Evolutionary conservation across 2,888 invertebrate species (phyloP).

Genomic region (Noctua pronuba): DNA sequence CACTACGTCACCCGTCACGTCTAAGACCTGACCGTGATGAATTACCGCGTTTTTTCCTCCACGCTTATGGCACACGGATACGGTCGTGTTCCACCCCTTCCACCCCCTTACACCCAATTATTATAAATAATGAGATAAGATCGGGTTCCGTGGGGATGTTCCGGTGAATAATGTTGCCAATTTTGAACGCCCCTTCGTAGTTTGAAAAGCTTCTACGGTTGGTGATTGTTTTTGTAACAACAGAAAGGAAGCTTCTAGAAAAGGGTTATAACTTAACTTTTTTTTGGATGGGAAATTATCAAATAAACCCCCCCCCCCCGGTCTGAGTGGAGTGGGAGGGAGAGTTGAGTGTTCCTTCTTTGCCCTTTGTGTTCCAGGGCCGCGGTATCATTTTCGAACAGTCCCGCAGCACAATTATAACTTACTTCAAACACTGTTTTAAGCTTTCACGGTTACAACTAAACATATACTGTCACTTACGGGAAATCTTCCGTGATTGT

Average conservation of each 20-base stretch:
- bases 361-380: no score
- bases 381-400: no score
- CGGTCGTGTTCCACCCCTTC: constrained; percentile 72
- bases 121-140: constrained; percentile 84
- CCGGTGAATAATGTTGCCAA: constrained; percentile 71
- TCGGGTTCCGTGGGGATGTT: constrained; percentile 76
- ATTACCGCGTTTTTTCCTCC: constrained; percentile 63
- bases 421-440: no score
- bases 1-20: constrained; percentile 50
- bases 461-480: no score
- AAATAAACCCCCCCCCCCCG: no score
- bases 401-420: no score
- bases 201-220: constrained; percentile 35
- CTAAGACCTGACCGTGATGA: constrained; percentile 68
- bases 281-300: no score
- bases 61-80: constrained; percentile 60
- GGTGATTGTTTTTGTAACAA: constrained; percentile 47
- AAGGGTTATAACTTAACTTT: no score
- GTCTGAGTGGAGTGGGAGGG: no score
- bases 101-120: constrained; percentile 81
- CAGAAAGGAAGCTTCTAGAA: background rate
- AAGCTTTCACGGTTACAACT: no score
- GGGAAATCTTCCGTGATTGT: no score
- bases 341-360: no score
- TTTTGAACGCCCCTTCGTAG: constrained; percentile 50